phyloP scores from a whole-genome alignment of 2,797 vertebrate species.

The Silurus aristotelis region DNA sequence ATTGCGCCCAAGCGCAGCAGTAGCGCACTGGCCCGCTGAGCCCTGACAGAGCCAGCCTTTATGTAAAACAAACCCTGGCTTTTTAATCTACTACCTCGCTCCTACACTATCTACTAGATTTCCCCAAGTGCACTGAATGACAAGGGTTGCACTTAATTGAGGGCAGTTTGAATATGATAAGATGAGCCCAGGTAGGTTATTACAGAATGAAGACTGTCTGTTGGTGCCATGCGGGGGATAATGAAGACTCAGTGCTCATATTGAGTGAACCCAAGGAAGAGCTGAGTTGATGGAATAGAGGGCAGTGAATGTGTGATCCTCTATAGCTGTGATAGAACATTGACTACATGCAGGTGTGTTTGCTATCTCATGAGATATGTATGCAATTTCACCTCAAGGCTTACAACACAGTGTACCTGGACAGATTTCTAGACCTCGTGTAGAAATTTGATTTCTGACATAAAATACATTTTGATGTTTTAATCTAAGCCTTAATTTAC shows the following conservation, averaged over 20 bases:
- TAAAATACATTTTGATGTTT: slow-evolving; percentile 12
- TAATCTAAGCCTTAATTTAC: slow-evolving; percentile 4
- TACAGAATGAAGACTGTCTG: slow-evolving; percentile 64
- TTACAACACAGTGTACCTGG: slow-evolving; percentile 58
- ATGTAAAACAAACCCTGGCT: slow-evolving; percentile 78
- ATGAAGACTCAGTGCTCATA: slow-evolving; percentile 69
- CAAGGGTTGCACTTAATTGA: slow-evolving; percentile 71
- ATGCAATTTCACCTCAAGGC: slow-evolving; percentile 37
- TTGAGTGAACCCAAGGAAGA: slow-evolving; percentile 48
- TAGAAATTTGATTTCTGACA: slow-evolving; percentile 9
- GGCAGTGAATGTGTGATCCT: slow-evolving; percentile 41
- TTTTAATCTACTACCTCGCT: slow-evolving; percentile 71
- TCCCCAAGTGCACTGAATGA: slow-evolving; percentile 71
- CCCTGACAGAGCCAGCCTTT: slow-evolving; percentile 74
- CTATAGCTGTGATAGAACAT: slow-evolving; percentile 35
- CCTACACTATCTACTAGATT: slow-evolving; percentile 63
- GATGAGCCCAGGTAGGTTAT: slow-evolving; percentile 69
- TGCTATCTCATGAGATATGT: slow-evolving; percentile 36
- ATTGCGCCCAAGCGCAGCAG: slow-evolving; percentile 68
- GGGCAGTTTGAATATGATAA: slow-evolving; percentile 63
- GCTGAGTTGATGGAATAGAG: slow-evolving; percentile 50
- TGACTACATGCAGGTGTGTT: slow-evolving; percentile 32
- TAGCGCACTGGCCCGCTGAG: slow-evolving; percentile 71
- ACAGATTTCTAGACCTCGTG: slow-evolving; percentile 13
- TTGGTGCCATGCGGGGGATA: slow-evolving; percentile 59